A percentile compares a stretch with the other conserved stretches of the same genome.
These are phyloP conservation scores for Philopedon plagiatum DNA, from an alignment of 2,888 invertebrate genomes.

Conservation along the genomic window DNA sequence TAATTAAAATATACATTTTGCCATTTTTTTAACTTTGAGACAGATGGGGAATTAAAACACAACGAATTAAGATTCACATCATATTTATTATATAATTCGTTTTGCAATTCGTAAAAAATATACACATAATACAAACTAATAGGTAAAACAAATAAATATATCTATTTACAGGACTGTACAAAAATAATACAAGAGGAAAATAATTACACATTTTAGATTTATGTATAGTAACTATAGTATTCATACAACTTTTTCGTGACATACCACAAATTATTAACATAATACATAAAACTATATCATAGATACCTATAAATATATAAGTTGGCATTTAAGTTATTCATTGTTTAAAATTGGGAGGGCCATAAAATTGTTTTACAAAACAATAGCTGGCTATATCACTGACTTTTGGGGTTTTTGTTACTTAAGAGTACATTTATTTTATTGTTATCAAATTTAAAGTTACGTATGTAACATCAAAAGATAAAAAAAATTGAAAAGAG, in stretches of 20 bases:
- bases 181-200: constrained; percentile 67
- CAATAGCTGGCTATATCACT: too few relatives aligned
- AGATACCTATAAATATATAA: too few relatives aligned
- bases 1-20: neutral
- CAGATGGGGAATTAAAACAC: constrained; percentile 1
- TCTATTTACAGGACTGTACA: constrained; percentile 70
- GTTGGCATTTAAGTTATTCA: too few relatives aligned
- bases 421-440: too few relatives aligned
- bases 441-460: too few relatives aligned
- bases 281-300: too few relatives aligned
- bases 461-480: too few relatives aligned
- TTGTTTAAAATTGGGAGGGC: too few relatives aligned
- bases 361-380: too few relatives aligned
- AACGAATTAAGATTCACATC: constrained; percentile 65
- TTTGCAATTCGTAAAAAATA: constrained; percentile 69
- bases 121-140: constrained; percentile 69
- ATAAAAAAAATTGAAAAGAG: too few relatives aligned
- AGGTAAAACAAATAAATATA: constrained; percentile 68
- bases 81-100: constrained; percentile 67
- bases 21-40: constrained; percentile 1
- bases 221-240: constrained; percentile 44
- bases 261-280: constrained; percentile 11
- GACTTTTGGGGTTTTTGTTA: too few relatives aligned
- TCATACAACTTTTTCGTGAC: constrained; percentile 41
- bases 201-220: constrained; percentile 60